Conservation (phyloP, 2,888 invertebrate genomes). For the Drosophila limbata region DNA sequence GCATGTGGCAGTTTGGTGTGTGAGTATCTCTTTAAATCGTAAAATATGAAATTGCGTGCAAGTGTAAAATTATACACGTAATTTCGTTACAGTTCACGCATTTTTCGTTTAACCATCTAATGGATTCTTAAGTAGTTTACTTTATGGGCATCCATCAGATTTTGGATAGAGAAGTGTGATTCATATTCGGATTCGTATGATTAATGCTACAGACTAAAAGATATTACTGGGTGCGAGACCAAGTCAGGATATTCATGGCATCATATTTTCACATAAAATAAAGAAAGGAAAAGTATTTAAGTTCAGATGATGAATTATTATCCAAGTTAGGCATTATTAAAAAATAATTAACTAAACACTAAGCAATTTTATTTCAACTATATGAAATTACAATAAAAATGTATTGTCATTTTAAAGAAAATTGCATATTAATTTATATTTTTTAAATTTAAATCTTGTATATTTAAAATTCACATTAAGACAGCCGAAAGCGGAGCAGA, state of each 20-base stretch:
- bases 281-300: too few relatives aligned
- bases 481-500: too few relatives aligned
- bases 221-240: not conserved
- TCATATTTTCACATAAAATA: not conserved
- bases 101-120: slow-evolving; percentile 65
- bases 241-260: not conserved
- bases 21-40: slow-evolving; percentile 62
- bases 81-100: slow-evolving; percentile 79
- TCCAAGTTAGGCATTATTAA: too few relatives aligned
- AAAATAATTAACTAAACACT: too few relatives aligned
- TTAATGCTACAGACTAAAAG: slow-evolving; percentile 29
- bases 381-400: too few relatives aligned
- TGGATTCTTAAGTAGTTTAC: slow-evolving; percentile 74
- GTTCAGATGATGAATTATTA: too few relatives aligned
- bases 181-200: slow-evolving; percentile 20
- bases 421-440: too few relatives aligned
- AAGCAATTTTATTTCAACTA: too few relatives aligned
- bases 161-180: not conserved
- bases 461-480: too few relatives aligned
- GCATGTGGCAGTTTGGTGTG: slow-evolving; percentile 16
- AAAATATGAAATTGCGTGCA: slow-evolving; percentile 79
- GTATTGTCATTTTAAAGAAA: too few relatives aligned
- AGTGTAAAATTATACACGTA: slow-evolving; percentile 71
- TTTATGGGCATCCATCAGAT: slow-evolving; percentile 39
- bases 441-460: too few relatives aligned